Evolutionary conservation across 2,888 invertebrate genomes (phyloP), one percentile per base, ranked within the genome.

Genomic region (Pseudolycoriella hygida): DNA sequence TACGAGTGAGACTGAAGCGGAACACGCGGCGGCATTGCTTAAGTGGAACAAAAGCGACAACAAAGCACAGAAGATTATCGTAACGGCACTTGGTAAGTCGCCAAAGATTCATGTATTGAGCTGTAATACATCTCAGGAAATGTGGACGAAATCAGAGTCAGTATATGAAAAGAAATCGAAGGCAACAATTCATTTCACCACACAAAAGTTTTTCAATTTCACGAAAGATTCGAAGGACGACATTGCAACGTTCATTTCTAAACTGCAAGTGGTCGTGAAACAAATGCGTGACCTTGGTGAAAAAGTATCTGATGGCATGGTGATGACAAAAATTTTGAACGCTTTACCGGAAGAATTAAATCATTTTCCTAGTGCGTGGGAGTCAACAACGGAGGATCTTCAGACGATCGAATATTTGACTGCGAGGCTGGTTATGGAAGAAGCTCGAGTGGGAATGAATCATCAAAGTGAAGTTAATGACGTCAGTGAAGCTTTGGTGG

Each of bases 331-430:
- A 42, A 30, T 42, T 42, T 25, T 42, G 11, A 42, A 10, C 14
- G 25, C 30, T 4, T 30, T 42, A n/a, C 42, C 42, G 3, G 14
- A 10, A 6, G 42, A 42, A 15, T 42, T 15, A 6, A 42, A 30
- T 42, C 42, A 42, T 42, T 42, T 42, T 30, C 30, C 20, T n/a
- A 42, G 30, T 30, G 42, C 42, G 11, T 39, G 42, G 25, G n/a
- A 42, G 14, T 42, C 42, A 2, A 42, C 30, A 2, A 10, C 30
- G 3, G 17, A 42, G 25, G 11, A 42, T n/a, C 10, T 15, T 4
- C 25, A 19, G 2, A 42, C 42, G 8, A 14, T 42, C 2, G 42
- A 42, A n/a, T 25, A 42, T 42, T 30, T 42, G n/a, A n/a, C 18
- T 10, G 15, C 25, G 30, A 20, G 42, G 25, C 14, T 42, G 2